A percentile compares a stretch with the other conserved stretches of the same genome.
These are phyloP conservation scores for Rhinichthys klamathensis DNA, from an alignment of 2,113 vertebrate species.

Conservation along the genomic window DNA sequence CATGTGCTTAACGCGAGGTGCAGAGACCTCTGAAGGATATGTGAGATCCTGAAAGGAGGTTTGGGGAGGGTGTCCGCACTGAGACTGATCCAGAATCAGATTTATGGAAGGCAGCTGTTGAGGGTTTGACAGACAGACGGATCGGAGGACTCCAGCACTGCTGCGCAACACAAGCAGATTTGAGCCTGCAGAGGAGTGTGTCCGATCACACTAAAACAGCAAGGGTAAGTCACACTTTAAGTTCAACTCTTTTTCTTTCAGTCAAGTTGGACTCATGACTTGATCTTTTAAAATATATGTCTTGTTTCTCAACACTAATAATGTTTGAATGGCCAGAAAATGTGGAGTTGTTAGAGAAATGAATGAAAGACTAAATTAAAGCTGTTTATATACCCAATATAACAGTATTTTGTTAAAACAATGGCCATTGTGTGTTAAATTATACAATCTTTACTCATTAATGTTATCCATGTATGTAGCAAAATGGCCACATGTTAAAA, in stretches of 20 bases:
- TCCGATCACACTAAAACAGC: slow-evolving; percentile 52
- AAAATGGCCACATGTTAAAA: background rate
- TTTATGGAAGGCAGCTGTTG: slow-evolving; percentile 82
- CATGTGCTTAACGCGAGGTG: background rate
- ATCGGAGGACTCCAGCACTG: slow-evolving; percentile 58
- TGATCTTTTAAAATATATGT: background rate
- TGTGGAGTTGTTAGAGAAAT: background rate
- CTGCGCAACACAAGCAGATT: slow-evolving; percentile 56
- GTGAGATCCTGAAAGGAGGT: slow-evolving; percentile 17
- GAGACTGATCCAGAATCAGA: slow-evolving; percentile 66
- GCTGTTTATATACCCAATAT: background rate
- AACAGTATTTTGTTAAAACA: background rate
- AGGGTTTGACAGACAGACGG: slow-evolving; percentile 74
- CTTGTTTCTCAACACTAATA: background rate
- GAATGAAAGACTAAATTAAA: background rate
- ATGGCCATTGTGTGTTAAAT: background rate
- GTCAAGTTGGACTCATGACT: background rate
- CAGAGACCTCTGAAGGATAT: slow-evolving; percentile 37
- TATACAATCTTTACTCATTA: background rate
- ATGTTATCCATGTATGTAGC: background rate
- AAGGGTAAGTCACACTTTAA: slow-evolving; percentile 66
- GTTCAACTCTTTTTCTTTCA: slow-evolving; percentile 1
- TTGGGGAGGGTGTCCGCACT: slow-evolving; percentile 59
- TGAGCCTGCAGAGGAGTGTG: slow-evolving; percentile 55
- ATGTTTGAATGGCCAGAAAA: background rate